These are phyloP conservation scores for Lynx canadensis DNA, from an alignment of 2,113 vertebrate species.

Conservation along the genomic window DNA sequence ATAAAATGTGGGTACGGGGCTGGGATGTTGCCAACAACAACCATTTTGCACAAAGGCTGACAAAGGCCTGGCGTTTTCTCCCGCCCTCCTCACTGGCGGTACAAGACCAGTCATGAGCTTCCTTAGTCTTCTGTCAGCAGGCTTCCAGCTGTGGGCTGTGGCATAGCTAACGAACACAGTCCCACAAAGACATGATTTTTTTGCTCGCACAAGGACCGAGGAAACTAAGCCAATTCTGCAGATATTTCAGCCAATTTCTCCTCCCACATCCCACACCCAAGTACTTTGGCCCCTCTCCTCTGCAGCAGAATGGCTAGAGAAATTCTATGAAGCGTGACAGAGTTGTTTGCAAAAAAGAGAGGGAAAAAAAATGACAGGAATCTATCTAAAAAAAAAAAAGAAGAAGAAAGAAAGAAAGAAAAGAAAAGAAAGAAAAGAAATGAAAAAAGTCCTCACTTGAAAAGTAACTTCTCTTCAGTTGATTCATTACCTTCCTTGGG, in stretches of 20 bases:
- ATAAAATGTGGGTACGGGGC: neutral
- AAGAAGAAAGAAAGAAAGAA: neutral
- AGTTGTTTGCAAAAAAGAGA: neutral
- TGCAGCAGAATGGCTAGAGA: neutral
- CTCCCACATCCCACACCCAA: neutral
- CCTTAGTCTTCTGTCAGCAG: neutral
- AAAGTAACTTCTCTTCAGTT: neutral
- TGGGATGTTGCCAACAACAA: neutral
- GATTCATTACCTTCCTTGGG: neutral
- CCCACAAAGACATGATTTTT: neutral
- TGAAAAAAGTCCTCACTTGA: neutral
- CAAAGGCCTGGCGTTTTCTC: neutral
- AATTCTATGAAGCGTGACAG: neutral
- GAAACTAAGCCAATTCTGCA: neutral
- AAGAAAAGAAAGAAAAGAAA: neutral
- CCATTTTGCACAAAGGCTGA: neutral
- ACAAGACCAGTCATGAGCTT: neutral
- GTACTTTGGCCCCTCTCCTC: neutral
- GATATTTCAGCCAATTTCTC: neutral
- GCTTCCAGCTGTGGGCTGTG: neutral
- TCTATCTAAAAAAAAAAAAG: neutral
- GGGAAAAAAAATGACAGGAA: neutral
- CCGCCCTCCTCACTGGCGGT: accelerated
- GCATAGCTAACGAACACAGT: neutral
- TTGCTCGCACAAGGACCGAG: neutral